Evolutionary conservation across 2,888 invertebrate species (phyloP), one percentile per base, ranked within the genome.

Genomic region (Brachyopa scutellaris): DNA sequence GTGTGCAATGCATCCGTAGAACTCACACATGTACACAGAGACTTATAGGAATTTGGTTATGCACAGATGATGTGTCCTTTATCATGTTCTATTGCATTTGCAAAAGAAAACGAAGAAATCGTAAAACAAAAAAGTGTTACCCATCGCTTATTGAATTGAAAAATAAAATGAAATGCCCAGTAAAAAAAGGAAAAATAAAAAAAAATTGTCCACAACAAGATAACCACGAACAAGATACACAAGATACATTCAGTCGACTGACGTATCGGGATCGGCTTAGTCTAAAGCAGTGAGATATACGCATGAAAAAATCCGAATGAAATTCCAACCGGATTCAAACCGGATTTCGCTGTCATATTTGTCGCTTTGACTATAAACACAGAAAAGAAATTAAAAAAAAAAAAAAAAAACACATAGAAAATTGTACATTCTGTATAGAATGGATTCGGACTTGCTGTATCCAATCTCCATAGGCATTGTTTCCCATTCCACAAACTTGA

Each of bases 291-390:
- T 55, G 40, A 53, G 53, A 67, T 55, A 31, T 42, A 67, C 66
- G 66, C 66, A 67, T 67, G 66, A 67, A 67, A 29, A 66, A 67
- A 67, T 55, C 31, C 42, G 53, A 55, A 67, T 67, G 53, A 55
- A 55, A 67, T 55, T 49, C 51, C 53, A 42, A 21, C 33, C 53
- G 55, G 33, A 40, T 23, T 40, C 31, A 67, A 67, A 67, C 66
- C 66, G 66, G 66, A 67, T 67, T 67, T 67, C 19, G 21, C 8
- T 55, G 53, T 53, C 66, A 67, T 45, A 67, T 67, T 55, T 67
- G 42, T 19, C 42, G 31, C 53, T 67, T 21, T 31, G 31, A 21
- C 21, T 66, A 49, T 29, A 31, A 49, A 21, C n/a, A n/a, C n/a
- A n/a, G n/a, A 15, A 61, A 8, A 33, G n/a, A 3, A 33, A 9